Conservation (phyloP, 2,797 vertebrate genomes). For the Apogon hyalosoma region DNA sequence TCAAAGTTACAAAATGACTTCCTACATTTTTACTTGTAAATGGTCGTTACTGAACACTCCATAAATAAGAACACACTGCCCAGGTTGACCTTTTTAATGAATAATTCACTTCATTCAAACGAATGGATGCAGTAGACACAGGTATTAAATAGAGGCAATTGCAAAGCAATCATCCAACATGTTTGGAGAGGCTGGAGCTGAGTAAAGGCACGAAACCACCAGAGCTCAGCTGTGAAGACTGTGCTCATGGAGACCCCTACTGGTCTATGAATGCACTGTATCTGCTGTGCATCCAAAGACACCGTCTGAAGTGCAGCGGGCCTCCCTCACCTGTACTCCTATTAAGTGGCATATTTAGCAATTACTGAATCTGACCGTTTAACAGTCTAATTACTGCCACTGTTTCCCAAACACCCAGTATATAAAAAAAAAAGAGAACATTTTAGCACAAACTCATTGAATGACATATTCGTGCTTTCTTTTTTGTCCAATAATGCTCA, state of each 20-base stretch:
- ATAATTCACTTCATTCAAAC: conserved; percentile 73
- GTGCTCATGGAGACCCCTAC: background rate
- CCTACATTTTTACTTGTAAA: background rate
- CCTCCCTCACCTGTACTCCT: background rate
- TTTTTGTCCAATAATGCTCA: conserved; percentile 2
- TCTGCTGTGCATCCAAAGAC: background rate
- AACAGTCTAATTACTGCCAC: conserved; percentile 31
- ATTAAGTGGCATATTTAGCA: conserved; percentile 1
- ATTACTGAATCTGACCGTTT: background rate
- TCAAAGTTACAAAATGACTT: background rate
- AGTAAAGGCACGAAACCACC: conserved; percentile 37
- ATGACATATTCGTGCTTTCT: conserved; percentile 6
- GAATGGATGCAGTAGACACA: conserved; percentile 72
- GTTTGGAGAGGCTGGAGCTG: conserved; percentile 53
- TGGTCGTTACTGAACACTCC: background rate
- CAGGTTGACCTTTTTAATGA: conserved; percentile 77
- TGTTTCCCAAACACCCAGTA: conserved; percentile 61
- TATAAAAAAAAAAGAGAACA: conserved; percentile 30
- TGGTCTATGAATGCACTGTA: background rate
- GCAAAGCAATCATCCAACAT: conserved; percentile 80
- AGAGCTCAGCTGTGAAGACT: conserved; percentile 27
- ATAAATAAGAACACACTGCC: conserved; percentile 22
- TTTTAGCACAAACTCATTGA: conserved; percentile 19
- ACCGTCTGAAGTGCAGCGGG: background rate
- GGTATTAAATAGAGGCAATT: conserved; percentile 78